Conservation (phyloP, 2,888 invertebrate species). For the Drosophila melanosoma region DNA sequence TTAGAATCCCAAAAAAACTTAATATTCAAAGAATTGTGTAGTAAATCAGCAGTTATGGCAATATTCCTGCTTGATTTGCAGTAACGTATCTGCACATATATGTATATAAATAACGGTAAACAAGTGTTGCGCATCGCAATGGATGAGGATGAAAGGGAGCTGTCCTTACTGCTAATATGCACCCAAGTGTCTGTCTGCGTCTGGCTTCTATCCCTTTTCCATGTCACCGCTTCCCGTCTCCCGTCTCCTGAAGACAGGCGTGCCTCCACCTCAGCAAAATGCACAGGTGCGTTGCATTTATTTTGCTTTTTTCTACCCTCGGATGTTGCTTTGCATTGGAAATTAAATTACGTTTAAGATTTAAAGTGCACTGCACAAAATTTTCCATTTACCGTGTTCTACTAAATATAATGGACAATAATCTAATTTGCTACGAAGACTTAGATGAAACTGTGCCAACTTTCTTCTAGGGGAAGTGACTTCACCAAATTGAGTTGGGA, state of each 20-base stretch:
- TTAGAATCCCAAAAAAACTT: neutral
- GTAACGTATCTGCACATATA: constrained; percentile 3
- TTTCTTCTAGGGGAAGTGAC: constrained; percentile 19
- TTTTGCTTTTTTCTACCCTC: constrained; percentile 9
- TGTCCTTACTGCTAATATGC: constrained; percentile 66
- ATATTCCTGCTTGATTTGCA: constrained; percentile 19
- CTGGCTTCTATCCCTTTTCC: constrained; percentile 2
- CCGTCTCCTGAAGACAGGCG: constrained; percentile 9
- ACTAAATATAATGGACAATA: constrained; percentile 59
- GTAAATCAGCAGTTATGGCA: neutral
- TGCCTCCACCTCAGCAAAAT: constrained; percentile 4
- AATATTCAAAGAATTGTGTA: constrained; percentile 1
- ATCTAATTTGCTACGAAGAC: constrained; percentile 44
- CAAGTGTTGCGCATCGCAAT: constrained; percentile 64
- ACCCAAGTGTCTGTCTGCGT: constrained; percentile 27
- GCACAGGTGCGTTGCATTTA: constrained; percentile 49
- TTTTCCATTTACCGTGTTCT: constrained; percentile 37
- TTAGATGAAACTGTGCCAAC: constrained; percentile 18
- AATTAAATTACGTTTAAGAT: constrained; percentile 71
- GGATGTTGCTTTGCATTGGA: constrained; percentile 58
- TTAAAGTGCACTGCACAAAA: constrained; percentile 62
- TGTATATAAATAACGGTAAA: constrained; percentile 58
- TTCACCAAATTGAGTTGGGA: neutral
- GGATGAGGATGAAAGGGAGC: constrained; percentile 34
- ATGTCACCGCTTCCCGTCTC: constrained; percentile 4